Evolutionary conservation across 2,113 vertebrate genomes (phyloP), one percentile per base, ranked within the genome.

Genomic region (Psittacula cyanocephala): DNA sequence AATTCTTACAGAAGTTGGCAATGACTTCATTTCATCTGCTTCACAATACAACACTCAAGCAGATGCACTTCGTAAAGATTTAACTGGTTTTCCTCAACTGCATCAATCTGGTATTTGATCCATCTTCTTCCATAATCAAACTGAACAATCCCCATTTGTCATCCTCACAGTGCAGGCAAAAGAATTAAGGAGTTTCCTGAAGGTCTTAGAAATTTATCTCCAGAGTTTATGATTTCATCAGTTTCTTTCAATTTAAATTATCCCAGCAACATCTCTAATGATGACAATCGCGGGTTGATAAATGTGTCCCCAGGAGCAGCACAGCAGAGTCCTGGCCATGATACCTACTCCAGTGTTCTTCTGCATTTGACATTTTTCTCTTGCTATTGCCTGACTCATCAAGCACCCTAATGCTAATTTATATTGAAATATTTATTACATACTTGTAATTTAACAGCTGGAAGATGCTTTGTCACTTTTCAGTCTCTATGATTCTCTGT

Each of bases 241-340:
- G 25, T 49, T 91, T 43, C 35, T 69, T 89, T 33, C 82, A 80
- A 79, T 64, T 55, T 33, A 22, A 91, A 81, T 93, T 11, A 88
- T 16, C 39, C 20, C 67, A 64, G 77, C 33, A 80, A 31, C 39
- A 4, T 11, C 71, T 33, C 55, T 43, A 63, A 44, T 11, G 9
- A 17, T 17, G 65, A 7, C 16, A 47, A 50, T 9, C 8, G 17
- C 3, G 24, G 2, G 12, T 28, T 52, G 50, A 31, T 25, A 41
- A 20, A 12, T 7, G 9, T 47, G 47, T 43, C 37, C 44, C 57
- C 22, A 7, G 3, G 13, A 79, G 43, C 70, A 68, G 69, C 64
- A 28, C 2, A 9, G 52, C 70, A 82, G 41, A 50, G 55, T 17
- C 23, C 57, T 0, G 23, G 50, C 57, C 35, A 43, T 18, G 44